Percentiles rank a stretch among this genome's conserved stretches.
Evolutionary conservation across 1,140 invertebrate genomes (phyloP).

Genomic region (Gonatopus flavifemur): DNA sequence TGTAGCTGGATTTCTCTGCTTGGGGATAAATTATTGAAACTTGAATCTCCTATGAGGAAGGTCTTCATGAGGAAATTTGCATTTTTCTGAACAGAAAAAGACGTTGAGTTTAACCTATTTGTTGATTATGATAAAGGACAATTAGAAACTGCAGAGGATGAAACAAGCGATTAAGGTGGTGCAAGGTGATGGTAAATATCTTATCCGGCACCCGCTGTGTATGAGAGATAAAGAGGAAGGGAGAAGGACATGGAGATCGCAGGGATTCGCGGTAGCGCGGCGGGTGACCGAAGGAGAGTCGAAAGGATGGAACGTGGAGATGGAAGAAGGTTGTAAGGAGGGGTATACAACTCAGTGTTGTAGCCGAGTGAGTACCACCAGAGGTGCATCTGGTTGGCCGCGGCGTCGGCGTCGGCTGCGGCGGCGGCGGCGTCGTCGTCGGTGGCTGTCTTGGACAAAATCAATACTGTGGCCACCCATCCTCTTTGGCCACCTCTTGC

Average conservation of each 20-base stretch:
- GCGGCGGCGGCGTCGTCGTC: constrained; percentile 33
- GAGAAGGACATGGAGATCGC: constrained; percentile 10
- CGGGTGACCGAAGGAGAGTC: constrained; percentile 18
- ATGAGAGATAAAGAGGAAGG: constrained; percentile 9
- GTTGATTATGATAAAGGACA: too few species aligned
- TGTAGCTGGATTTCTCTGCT: too few species aligned
- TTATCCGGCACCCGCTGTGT: constrained; percentile 29
- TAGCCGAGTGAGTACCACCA: constrained; percentile 56
- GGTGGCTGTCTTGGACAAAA: constrained; percentile 58
- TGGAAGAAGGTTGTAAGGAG: too few species aligned
- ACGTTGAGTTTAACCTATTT: too few species aligned
- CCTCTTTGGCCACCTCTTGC: constrained; percentile 35
- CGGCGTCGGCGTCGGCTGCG: constrained; percentile 49
- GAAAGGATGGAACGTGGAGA: constrained; percentile 34
- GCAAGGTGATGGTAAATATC: too few species aligned
- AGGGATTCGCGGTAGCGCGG: constrained; percentile 7
- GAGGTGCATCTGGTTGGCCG: constrained; percentile 57
- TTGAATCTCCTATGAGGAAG: too few species aligned
- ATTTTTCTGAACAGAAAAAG: too few species aligned
- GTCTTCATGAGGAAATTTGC: too few species aligned
- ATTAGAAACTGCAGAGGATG: constrained; percentile 1
- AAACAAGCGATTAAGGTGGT: neutral
- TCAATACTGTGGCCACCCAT: constrained; percentile 58
- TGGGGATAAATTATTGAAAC: too few species aligned
- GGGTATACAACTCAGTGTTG: too few species aligned